Conservation (phyloP, 1,140 invertebrate species). For the Muscidifurax raptorellus region DNA sequence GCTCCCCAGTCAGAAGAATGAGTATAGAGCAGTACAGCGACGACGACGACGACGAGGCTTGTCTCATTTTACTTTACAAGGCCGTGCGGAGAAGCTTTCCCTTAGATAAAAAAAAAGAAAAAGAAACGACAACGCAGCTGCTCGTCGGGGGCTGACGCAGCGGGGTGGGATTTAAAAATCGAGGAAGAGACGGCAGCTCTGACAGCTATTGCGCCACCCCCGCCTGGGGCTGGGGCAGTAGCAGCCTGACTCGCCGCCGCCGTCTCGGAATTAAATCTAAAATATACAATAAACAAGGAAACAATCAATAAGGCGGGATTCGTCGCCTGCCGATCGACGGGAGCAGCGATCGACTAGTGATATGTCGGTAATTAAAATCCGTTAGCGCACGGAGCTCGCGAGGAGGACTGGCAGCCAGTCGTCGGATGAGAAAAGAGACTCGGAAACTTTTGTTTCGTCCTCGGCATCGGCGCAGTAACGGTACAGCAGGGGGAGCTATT, state of each 20-base stretch:
- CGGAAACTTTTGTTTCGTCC: not conserved
- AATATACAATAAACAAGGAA: slow-evolving; percentile 76
- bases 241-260: not conserved
- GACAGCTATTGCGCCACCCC: slow-evolving; percentile 73
- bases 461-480: too few species aligned
- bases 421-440: not conserved
- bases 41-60: slow-evolving; percentile 59
- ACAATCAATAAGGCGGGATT: slow-evolving; percentile 71
- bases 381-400: slow-evolving; percentile 52
- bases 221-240: slow-evolving; percentile 36
- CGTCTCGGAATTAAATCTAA: slow-evolving; percentile 74
- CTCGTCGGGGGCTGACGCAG: slow-evolving; percentile 25
- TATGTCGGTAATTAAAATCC: slow-evolving; percentile 75
- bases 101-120: not conserved
- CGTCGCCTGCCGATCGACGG: slow-evolving; percentile 36
- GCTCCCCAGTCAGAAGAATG: not conserved
- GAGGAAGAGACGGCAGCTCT: slow-evolving; percentile 65
- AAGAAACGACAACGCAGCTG: not conserved
- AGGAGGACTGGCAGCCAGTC: not conserved
- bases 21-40: not conserved
- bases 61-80: slow-evolving; percentile 74
- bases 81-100: slow-evolving; percentile 35
- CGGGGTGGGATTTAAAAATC: slow-evolving; percentile 72
- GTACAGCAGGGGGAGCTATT: not conserved
- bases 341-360: slow-evolving; percentile 62